phyloP scores from a whole-genome alignment of 2,797 vertebrate species.

The Champsocephalus esox region DNA sequence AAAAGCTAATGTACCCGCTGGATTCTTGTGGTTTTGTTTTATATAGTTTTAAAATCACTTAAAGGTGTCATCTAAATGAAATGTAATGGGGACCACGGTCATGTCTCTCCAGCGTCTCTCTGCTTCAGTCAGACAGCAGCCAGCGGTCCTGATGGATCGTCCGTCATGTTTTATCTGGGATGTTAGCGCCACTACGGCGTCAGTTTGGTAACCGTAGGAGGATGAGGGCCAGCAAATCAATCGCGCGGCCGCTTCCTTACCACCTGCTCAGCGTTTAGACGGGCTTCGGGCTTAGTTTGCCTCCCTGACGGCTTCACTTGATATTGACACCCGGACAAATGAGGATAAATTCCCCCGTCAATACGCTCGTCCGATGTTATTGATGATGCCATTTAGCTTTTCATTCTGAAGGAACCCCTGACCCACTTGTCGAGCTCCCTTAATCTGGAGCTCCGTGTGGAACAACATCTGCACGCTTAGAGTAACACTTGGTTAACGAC shows the following conservation, averaged over 20 bases:
- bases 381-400: slow-evolving; percentile 83
- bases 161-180: slow-evolving; percentile 68
- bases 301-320: slow-evolving; percentile 76
- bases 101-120: slow-evolving; percentile 6
- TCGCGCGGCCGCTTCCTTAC: slow-evolving; percentile 40
- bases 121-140: slow-evolving; percentile 46
- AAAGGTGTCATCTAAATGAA: too few relatives aligned
- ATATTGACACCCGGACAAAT: slow-evolving; percentile 85
- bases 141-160: slow-evolving; percentile 64
- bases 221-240: slow-evolving; percentile 65
- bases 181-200: slow-evolving; percentile 36
- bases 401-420: slow-evolving; percentile 64
- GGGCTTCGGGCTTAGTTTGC: slow-evolving; percentile 15
- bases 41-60: too few relatives aligned
- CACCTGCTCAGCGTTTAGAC: slow-evolving; percentile 43
- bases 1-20: too few relatives aligned
- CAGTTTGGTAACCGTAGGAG: slow-evolving; percentile 41
- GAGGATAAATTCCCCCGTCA: slow-evolving; percentile 84
- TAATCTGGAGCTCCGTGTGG: slow-evolving; percentile 28
- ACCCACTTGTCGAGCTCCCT: slow-evolving; percentile 43
- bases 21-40: too few relatives aligned
- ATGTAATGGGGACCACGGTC: background rate
- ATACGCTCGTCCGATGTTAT: slow-evolving; percentile 79
- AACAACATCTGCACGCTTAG: too few relatives aligned
- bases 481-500: too few relatives aligned